Evolutionary conservation across 2,113 vertebrate species (phyloP).

Genomic region (Lamprologus lemairii): DNA sequence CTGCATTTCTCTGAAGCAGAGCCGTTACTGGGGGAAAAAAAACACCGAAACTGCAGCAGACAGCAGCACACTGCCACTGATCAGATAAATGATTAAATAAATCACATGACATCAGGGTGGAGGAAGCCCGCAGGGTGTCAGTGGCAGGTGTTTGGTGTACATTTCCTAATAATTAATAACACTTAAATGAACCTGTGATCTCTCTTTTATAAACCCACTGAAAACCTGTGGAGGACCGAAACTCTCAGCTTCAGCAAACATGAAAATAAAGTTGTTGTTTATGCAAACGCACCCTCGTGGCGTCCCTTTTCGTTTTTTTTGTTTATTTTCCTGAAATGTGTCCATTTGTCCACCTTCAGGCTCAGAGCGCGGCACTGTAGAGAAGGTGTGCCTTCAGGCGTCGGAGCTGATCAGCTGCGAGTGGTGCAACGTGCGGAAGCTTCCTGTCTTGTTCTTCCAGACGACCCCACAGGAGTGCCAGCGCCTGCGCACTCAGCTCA

Average conservation of each 20-base stretch:
- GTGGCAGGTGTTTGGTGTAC: background rate
- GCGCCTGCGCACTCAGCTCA: constrained; percentile 80
- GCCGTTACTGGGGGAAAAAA: fast-evolving
- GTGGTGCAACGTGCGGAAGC: constrained; percentile 89
- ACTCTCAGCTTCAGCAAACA: background rate
- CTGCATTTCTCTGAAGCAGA: no score
- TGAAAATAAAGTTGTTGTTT: background rate
- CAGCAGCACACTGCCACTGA: background rate
- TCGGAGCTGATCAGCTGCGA: constrained; percentile 91
- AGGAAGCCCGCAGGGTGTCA: background rate
- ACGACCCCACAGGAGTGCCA: constrained; percentile 75
- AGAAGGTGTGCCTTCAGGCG: constrained; percentile 78
- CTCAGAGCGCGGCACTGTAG: constrained; percentile 34
- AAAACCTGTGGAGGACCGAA: background rate
- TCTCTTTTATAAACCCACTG: background rate
- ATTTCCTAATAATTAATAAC: background rate
- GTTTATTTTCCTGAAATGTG: background rate
- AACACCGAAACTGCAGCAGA: background rate
- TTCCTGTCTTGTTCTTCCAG: constrained; percentile 91
- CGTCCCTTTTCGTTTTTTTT: fast-evolving
- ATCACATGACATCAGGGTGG: background rate
- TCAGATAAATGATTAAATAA: background rate
- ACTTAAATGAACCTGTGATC: background rate
- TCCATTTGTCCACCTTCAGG: constrained; percentile 1
- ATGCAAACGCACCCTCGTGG: background rate